Evolutionary conservation across 2,113 vertebrate genomes (phyloP), one percentile per base, ranked within the genome.

Genomic region (Plestiodon gilberti): DNA sequence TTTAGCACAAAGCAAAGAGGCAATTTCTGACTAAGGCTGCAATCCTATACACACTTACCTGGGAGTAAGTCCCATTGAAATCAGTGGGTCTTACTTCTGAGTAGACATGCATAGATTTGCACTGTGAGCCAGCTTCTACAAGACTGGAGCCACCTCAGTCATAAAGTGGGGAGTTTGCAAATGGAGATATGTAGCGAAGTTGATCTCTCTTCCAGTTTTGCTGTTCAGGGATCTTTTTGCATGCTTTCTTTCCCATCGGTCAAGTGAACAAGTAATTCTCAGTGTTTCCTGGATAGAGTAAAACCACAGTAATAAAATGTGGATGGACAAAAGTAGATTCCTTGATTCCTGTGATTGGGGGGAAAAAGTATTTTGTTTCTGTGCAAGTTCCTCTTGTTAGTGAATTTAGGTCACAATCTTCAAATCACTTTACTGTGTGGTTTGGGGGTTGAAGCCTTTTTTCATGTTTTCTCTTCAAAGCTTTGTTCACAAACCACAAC

Each of bases 1-100:
- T 96, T 97, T 96, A 95, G 93, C 91, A 86, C 91, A 93, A 96
- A 92, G 93, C 96, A 87, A 95, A 83, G 88, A 90, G 93, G 94
- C 94, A 91, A 94, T 91, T 90, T 90, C 89, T 90, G 89, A 94
- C 8, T 4, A 48, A 48, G 43, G 43, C 43, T 48, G 43, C 43
- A 48, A 48, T 48, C 8, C 8, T 48, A 4, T 48, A 48, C 4
- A 48, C 43, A 48, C 43, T 48, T 48, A 8, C 43, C 8, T 48
- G 43, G 43, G 43, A 48, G 43, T 48, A 48, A 48, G 43, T 48
- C 43, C 43, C 43, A 48, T 48, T 48, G 43, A 48, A 48, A 48
- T 48, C 43, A 48, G 43, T 48, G 43, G 43, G 43, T 4, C 43
- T 48, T 48, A 48, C 43, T 48, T 48, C 43, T 48, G 43, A 8